These are phyloP conservation scores for Rhabdophis nuchalis DNA, from an alignment of 2,797 vertebrate genomes.

Conservation along the genomic window DNA sequence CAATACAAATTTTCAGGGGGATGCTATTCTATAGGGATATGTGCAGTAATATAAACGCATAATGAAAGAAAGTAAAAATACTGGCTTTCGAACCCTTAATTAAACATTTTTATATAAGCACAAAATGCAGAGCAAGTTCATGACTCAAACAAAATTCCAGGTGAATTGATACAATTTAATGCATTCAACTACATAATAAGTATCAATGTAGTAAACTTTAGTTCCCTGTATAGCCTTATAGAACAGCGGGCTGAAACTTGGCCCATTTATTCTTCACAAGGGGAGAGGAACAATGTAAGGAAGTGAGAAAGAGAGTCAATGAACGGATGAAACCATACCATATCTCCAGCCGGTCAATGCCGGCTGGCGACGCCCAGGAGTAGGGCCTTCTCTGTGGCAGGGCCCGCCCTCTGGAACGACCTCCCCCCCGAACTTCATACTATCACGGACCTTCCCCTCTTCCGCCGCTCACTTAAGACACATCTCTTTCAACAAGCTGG, in stretches of 20 bases:
- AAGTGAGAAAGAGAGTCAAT: neutral
- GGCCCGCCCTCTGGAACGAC: no score
- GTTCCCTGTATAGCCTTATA: constrained; percentile 9
- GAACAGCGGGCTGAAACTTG: neutral
- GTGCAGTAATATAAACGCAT: neutral
- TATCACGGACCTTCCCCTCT: no score
- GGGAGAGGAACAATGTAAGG: neutral
- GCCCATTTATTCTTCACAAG: neutral
- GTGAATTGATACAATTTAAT: neutral
- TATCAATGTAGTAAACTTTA: neutral
- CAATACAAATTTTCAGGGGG: neutral
- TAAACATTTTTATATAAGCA: neutral
- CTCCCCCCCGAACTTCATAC: no score
- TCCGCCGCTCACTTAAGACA: no score
- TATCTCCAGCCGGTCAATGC: no score
- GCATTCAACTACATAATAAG: neutral
- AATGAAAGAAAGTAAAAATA: neutral
- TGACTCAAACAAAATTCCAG: no score
- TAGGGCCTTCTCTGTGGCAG: no score
- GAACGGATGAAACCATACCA: neutral
- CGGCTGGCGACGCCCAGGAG: no score
- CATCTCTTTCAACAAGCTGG: no score
- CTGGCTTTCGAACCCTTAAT: neutral
- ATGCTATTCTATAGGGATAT: neutral
- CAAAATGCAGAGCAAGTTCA: neutral